Evolutionary conservation across 2,888 invertebrate species (phyloP).

Genomic region (Tineola bisselliella): DNA sequence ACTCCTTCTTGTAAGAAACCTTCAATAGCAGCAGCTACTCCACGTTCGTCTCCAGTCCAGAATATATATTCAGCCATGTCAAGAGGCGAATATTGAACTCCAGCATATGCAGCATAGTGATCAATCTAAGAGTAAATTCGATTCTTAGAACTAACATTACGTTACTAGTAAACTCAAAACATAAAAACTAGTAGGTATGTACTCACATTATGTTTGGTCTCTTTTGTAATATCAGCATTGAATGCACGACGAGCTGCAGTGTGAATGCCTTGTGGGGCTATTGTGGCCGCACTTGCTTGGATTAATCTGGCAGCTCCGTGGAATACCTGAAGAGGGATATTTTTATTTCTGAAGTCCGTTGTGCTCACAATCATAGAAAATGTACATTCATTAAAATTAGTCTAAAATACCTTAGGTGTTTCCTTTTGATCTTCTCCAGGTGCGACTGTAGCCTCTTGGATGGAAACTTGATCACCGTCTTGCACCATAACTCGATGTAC

Average conservation of each 20-base stretch:
- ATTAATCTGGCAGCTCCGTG: conserved; percentile 71
- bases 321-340: conserved; percentile 51
- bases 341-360: background rate
- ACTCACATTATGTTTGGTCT: conserved; percentile 54
- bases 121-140: conserved; percentile 51
- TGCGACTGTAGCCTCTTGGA: conserved; percentile 33
- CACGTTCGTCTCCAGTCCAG: conserved; percentile 83
- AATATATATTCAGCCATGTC: conserved; percentile 87
- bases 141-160: too few relatives aligned
- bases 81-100: conserved; percentile 76
- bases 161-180: background rate
- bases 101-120: conserved; percentile 60
- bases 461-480: conserved; percentile 43
- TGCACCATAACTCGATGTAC: conserved; percentile 64
- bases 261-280: conserved; percentile 35
- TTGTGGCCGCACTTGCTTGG: conserved; percentile 50
- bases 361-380: too few relatives aligned
- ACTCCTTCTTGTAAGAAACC: conserved; percentile 80
- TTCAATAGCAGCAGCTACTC: conserved; percentile 79
- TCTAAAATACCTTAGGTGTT: conserved; percentile 42
- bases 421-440: conserved; percentile 38
- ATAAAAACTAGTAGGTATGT: too few relatives aligned
- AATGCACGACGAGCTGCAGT: conserved; percentile 54
- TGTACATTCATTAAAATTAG: too few relatives aligned
- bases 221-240: conserved; percentile 55